Conservation (phyloP, 30 jellyfish, hydroid and myxozoan genomes). For the Hydractinia symbiolongicarpus region DNA sequence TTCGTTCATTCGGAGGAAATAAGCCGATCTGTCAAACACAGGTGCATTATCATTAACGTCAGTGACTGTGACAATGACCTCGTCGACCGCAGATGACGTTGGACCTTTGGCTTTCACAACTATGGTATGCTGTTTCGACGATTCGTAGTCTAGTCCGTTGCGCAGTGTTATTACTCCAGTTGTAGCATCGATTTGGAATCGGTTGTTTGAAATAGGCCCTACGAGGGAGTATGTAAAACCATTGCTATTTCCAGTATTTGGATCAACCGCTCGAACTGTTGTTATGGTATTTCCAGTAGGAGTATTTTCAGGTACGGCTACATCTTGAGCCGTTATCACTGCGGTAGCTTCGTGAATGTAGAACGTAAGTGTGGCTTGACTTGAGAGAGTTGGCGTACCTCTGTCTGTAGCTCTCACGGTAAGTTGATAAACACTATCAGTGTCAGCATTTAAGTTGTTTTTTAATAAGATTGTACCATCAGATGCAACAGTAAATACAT, state of each 20-base stretch:
- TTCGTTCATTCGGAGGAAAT: conserved; percentile 29
- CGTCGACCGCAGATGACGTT: conserved; percentile 58
- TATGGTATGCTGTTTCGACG: conserved; percentile 28
- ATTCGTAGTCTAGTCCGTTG: conserved; percentile 56
- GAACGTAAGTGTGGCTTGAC: not conserved
- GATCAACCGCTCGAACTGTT: conserved; percentile 45
- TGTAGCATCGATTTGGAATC: conserved; percentile 40
- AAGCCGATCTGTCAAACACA: conserved; percentile 22
- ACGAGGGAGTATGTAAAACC: conserved; percentile 40
- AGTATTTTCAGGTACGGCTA: conserved; percentile 51
- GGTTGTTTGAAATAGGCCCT: conserved; percentile 14
- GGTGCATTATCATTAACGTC: conserved; percentile 77
- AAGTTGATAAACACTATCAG: conserved; percentile 17
- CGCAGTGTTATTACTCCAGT: conserved; percentile 44
- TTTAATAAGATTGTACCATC: conserved; percentile 14
- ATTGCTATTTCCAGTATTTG: conserved; percentile 17
- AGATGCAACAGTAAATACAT: conserved; percentile 13
- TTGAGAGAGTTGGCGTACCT: conserved; percentile 55
- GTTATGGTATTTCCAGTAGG: conserved; percentile 25
- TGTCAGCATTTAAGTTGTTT: conserved; percentile 11
- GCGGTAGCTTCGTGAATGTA: conserved; percentile 19
- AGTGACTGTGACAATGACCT: conserved; percentile 30
- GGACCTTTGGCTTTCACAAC: conserved; percentile 62
- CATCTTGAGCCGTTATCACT: not conserved
- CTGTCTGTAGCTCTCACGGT: conserved; percentile 40